A percentile compares a stretch with the other conserved stretches of the same genome.
These are phyloP conservation scores for Scophthalmus maximus DNA, from an alignment of 2,113 vertebrate species.

Conservation along the genomic window DNA sequence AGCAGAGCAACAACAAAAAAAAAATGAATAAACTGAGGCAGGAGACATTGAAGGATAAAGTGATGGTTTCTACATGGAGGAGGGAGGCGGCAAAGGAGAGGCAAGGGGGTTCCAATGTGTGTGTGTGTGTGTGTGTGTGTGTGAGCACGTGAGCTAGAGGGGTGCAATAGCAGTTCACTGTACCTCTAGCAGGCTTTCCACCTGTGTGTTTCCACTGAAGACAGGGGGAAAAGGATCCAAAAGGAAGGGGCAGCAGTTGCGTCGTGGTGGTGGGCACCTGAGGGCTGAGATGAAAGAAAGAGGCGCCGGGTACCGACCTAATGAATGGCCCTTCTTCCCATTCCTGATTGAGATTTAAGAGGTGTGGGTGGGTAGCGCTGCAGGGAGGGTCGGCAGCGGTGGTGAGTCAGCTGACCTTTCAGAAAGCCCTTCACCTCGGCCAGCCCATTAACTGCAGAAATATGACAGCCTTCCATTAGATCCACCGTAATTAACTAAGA, in stretches of 20 bases:
- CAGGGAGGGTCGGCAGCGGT: constrained; percentile 63
- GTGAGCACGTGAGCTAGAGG: constrained; percentile 14
- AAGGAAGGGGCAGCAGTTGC: constrained; percentile 14
- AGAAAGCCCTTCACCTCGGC: constrained; percentile 65
- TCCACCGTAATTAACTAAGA: constrained; percentile 50
- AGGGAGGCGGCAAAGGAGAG: constrained; percentile 21
- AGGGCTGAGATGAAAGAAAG: constrained; percentile 59
- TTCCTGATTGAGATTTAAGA: constrained; percentile 78
- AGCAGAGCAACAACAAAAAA: constrained; percentile 12
- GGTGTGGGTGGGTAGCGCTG: constrained; percentile 56
- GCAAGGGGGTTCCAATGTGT: background rate
- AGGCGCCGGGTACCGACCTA: constrained; percentile 64
- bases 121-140: constrained; percentile 16
- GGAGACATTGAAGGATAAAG: constrained; percentile 28
- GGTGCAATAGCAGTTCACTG: constrained; percentile 9
- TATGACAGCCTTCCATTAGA: constrained; percentile 65
- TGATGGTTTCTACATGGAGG: constrained; percentile 34
- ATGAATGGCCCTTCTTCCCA: constrained; percentile 66
- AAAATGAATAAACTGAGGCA: constrained; percentile 13
- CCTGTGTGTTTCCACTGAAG: constrained; percentile 26
- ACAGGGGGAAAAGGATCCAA: constrained; percentile 5
- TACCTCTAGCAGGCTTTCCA: constrained; percentile 26
- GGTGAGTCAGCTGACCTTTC: constrained; percentile 73
- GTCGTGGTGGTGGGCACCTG: background rate
- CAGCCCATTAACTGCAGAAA: constrained; percentile 59